These are phyloP conservation scores for Erythrocercus mccallii DNA, from an alignment of 2,113 vertebrate species.

Conservation along the genomic window DNA sequence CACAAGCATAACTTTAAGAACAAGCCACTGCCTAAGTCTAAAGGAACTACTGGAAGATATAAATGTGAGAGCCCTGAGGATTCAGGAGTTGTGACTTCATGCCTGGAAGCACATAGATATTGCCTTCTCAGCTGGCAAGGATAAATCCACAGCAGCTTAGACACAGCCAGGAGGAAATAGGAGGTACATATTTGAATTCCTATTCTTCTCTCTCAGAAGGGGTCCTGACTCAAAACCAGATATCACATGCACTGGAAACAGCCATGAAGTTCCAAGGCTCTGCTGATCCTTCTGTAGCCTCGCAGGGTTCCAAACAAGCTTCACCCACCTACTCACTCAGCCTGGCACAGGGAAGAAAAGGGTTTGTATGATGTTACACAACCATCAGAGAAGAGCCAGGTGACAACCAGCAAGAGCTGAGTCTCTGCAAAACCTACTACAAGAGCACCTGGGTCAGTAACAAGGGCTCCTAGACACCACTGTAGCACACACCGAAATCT, in stretches of 20 bases:
- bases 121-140: not conserved
- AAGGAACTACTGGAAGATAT: not conserved
- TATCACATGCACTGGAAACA: not conserved
- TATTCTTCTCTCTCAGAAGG: not conserved
- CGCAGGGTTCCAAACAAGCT: not conserved
- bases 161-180: not conserved
- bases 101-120: not conserved
- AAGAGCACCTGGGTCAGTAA: accelerated
- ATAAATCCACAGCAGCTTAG: not conserved
- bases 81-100: not conserved
- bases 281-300: not conserved
- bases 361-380: not conserved
- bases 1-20: not conserved
- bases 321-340: accelerated
- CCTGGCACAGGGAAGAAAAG: not conserved
- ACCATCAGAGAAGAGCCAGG: accelerated
- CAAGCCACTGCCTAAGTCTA: not conserved
- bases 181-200: not conserved
- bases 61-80: not conserved
- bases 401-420: not conserved
- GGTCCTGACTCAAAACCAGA: not conserved
- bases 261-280: not conserved
- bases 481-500: not conserved
- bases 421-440: not conserved
- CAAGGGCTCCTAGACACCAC: not conserved